Percentiles rank a stretch among this genome's conserved stretches.
Evolutionary conservation across 2,888 invertebrate genomes (phyloP).

Genomic region (Erannis defoliaria): DNA sequence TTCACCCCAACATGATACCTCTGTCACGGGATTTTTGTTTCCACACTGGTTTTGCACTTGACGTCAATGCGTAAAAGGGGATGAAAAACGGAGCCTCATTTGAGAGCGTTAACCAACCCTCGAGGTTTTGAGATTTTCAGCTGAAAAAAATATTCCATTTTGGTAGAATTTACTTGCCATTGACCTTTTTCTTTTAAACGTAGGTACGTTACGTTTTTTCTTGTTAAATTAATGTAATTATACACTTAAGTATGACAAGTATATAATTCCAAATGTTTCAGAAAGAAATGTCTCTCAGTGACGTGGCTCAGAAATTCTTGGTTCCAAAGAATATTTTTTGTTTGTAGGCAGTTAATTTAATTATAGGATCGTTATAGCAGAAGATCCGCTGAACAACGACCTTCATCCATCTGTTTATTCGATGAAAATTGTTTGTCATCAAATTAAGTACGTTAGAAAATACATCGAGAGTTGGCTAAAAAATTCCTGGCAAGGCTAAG

Average conservation of each 20-base stretch:
- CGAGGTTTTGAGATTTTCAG: constrained; percentile 22
- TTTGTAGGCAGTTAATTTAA: background rate
- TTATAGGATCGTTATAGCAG: background rate
- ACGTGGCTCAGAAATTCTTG: background rate
- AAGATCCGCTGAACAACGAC: too few species aligned
- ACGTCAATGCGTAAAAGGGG: constrained; percentile 56
- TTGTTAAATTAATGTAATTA: constrained; percentile 2
- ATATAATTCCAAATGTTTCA: constrained; percentile 4
- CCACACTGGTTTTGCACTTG: constrained; percentile 53
- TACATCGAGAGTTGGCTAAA: too few species aligned
- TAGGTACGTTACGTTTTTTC: background rate
- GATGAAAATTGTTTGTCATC: too few species aligned
- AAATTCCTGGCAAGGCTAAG: too few species aligned
- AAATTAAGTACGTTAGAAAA: too few species aligned
- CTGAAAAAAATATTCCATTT: constrained; percentile 8
- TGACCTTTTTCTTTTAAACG: background rate
- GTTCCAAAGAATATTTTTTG: background rate
- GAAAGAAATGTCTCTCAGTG: background rate
- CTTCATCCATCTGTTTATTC: too few species aligned
- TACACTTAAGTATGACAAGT: background rate
- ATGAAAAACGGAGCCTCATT: constrained; percentile 54
- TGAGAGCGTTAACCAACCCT: constrained; percentile 50
- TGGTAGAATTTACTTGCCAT: background rate
- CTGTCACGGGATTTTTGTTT: constrained; percentile 39
- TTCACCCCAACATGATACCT: constrained; percentile 48